Evolutionary conservation across 2,888 invertebrate species (phyloP).

Genomic region (Hyposoter dolosus): DNA sequence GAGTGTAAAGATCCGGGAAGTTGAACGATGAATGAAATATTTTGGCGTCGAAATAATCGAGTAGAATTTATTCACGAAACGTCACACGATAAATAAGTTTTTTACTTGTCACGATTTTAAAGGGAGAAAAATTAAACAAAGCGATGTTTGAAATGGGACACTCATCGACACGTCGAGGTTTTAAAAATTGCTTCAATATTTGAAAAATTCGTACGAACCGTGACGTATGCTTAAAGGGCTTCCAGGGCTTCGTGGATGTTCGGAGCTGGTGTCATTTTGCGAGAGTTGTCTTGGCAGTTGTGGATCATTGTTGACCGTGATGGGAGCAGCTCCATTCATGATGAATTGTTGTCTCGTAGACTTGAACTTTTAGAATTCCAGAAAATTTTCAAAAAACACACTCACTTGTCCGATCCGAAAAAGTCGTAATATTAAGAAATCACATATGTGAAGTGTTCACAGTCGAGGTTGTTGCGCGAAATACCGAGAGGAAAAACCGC

Average conservation of each 20-base stretch:
- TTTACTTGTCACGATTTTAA: background rate
- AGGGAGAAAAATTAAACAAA: background rate
- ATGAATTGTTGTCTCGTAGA: conserved; percentile 41
- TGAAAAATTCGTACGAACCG: conserved; percentile 74
- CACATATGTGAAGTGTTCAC: conserved; percentile 1
- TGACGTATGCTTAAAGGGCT: conserved; percentile 83
- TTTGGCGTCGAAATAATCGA: background rate
- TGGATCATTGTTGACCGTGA: conserved; percentile 79
- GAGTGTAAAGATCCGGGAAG: background rate
- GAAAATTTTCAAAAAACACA: background rate
- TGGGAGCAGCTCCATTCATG: conserved; percentile 82
- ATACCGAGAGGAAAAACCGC: background rate
- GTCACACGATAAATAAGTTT: background rate
- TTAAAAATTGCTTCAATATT: background rate
- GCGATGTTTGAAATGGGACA: background rate
- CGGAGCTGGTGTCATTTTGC: conserved; percentile 80
- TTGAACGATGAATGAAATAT: background rate
- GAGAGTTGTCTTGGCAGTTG: conserved; percentile 79
- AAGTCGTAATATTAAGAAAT: background rate
- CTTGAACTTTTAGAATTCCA: background rate
- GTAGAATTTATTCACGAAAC: too few relatives aligned
- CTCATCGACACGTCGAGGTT: background rate
- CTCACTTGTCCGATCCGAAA: background rate
- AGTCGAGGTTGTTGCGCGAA: background rate
- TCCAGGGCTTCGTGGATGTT: conserved; percentile 81